A percentile compares a stretch with the other conserved stretches of the same genome.
These are phyloP conservation scores for Leptopilina boulardi DNA, from an alignment of 1,140 invertebrate genomes.

Conservation along the genomic window DNA sequence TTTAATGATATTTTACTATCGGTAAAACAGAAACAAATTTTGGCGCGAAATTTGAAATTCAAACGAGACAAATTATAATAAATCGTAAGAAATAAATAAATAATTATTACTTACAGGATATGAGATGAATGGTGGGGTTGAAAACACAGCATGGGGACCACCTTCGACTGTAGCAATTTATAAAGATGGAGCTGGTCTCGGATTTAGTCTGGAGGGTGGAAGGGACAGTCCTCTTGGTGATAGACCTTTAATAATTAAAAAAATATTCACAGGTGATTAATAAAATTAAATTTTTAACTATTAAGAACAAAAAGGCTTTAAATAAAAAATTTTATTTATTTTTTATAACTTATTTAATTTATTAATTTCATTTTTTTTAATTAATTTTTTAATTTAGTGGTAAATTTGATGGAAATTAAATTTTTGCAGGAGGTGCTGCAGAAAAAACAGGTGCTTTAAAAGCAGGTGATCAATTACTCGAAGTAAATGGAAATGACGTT, in stretches of 20 bases:
- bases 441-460: constrained; percentile 90
- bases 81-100: background rate
- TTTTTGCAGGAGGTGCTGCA: constrained; percentile 88
- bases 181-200: constrained; percentile 92
- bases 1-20: too few relatives aligned
- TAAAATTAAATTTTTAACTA: background rate
- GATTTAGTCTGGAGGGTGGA: constrained; percentile 95
- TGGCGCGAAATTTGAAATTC: too few relatives aligned
- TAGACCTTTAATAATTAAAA: constrained; percentile 90
- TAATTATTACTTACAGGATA: constrained; percentile 53
- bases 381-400: background rate
- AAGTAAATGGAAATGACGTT: constrained; percentile 88
- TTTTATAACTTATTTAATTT: too few relatives aligned
- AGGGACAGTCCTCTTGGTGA: constrained; percentile 92
- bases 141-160: constrained; percentile 67
- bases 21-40: too few relatives aligned
- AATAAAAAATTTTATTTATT: too few relatives aligned
- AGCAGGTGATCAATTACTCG: constrained; percentile 90
- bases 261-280: constrained; percentile 89
- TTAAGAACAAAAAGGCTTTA: too few relatives aligned
- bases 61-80: background rate
- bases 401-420: background rate
- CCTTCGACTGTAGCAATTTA: constrained; percentile 80
- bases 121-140: constrained; percentile 59
- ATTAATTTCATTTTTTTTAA: too few relatives aligned